Percentiles rank a stretch among this genome's conserved stretches.
Conservation (phyloP, 2,113 vertebrate species). For the Stegastes partitus region DNA sequence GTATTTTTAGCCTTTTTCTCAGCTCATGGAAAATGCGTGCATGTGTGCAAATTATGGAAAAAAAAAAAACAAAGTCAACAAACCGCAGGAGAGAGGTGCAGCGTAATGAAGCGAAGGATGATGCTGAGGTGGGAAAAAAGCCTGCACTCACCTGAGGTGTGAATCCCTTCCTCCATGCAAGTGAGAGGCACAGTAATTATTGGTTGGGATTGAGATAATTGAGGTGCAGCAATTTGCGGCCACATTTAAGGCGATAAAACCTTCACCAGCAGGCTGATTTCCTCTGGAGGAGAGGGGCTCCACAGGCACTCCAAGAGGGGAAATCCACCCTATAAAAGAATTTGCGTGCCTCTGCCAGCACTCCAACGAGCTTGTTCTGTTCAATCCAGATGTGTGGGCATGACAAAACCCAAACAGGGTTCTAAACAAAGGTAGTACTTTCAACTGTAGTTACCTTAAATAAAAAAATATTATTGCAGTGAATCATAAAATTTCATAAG, state of each 20-base stretch:
- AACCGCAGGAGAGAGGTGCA: conserved; percentile 1
- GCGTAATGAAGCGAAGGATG: conserved; percentile 16
- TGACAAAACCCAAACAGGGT: conserved; percentile 16
- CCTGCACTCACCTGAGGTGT: conserved; percentile 39
- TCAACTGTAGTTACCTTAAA: conserved; percentile 6
- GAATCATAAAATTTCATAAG: conserved; percentile 14
- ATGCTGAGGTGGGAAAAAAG: neutral
- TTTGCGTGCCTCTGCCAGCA: conserved; percentile 31
- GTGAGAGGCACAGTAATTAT: conserved; percentile 56
- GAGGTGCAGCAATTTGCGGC: conserved; percentile 54
- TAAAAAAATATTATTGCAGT: conserved; percentile 6
- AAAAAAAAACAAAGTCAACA: conserved; percentile 13
- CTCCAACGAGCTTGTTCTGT: conserved; percentile 12
- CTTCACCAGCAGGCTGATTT: conserved; percentile 41
- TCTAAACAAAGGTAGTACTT: conserved; percentile 33
- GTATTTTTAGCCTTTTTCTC: neutral
- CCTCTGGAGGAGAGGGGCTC: conserved; percentile 34
- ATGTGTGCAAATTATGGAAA: conserved; percentile 18
- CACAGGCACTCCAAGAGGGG: conserved; percentile 41
- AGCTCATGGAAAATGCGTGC: conserved; percentile 25
- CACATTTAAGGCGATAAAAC: conserved; percentile 34
- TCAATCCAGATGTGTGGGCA: conserved; percentile 48
- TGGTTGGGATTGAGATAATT: conserved; percentile 51
- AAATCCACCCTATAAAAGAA: conserved; percentile 65
- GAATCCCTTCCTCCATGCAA: conserved; percentile 30